Evolutionary conservation across 1,140 invertebrate species (phyloP), one percentile per base, ranked within the genome.

Genomic region (Eubasilissa regina): DNA sequence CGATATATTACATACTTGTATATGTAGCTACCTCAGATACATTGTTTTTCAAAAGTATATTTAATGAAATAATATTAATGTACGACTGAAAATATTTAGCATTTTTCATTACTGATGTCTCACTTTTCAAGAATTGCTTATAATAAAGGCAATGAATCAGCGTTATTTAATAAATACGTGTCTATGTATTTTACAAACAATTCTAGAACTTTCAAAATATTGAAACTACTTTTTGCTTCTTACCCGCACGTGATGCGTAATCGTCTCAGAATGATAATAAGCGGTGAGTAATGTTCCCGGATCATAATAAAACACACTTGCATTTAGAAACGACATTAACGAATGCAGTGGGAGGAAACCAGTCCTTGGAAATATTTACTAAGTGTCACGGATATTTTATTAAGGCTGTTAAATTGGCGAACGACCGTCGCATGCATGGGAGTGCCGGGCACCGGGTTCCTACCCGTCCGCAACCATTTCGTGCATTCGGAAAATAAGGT

Each of bases 381-480:
- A 53, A 74, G 70, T 74, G 70, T 56, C 70, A 56, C 11, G 70
- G 48, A 74, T 74, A 74, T 43, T 74, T 74, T 70, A 70, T 70
- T 25, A 47, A 70, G 47, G 66, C 35, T 35, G 51, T 70, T 51
- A 70, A 70, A 25, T 70, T 70, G 47, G 66, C 66, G 44, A 70
- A 25, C 10, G 66, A 13, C 17, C 17, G 13, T 17, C 12, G 17
- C 66, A 51, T 13, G 44, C 17, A 11, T 17, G 51, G 45, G 66
- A 35, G 17, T 21, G 45, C 48, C 48, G 48, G 11, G 48, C 13
- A 15, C 60, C 21, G 60, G 21, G 19, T 25, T 25, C 6, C 19
- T 4, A 62, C 19, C 60, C 35, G 60, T 25, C 19, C 19, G 19
- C 21, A 10, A 25, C 60, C 60, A 25, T 35, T n/a, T 35, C 55